Percentiles rank a stretch among this genome's conserved stretches.
Conservation (phyloP, 2,888 invertebrate genomes). For the Tetanocera ferruginea region DNA sequence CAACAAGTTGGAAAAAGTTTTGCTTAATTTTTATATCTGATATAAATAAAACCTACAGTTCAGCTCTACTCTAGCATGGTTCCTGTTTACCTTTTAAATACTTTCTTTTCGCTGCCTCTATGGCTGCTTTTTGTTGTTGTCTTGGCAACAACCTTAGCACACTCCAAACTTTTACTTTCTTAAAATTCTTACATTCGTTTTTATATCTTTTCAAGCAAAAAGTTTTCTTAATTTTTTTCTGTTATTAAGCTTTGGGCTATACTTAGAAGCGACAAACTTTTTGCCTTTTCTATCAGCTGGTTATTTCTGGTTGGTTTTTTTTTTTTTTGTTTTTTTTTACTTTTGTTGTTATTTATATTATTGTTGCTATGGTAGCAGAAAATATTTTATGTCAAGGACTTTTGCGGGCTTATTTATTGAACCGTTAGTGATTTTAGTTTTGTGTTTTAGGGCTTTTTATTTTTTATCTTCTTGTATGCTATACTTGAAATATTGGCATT, state of each 20-base stretch:
- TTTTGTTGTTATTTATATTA: neutral
- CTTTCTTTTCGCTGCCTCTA: no score
- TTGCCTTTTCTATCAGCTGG: neutral
- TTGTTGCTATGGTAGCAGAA: neutral
- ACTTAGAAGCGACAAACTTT: slow-evolving; percentile 2
- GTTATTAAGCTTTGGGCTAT: neutral
- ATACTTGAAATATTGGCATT: no score
- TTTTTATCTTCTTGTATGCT: no score
- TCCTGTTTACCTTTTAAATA: no score
- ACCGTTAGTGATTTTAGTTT: neutral
- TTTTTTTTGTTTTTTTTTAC: neutral
- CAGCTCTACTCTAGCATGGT: neutral
- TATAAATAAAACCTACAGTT: neutral
- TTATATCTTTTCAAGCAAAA: neutral
- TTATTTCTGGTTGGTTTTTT: no score
- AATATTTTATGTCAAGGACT: neutral
- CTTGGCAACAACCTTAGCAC: no score
- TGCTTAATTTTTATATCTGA: neutral
- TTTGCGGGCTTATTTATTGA: neutral
- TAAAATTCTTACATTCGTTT: neutral
- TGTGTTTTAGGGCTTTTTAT: neutral
- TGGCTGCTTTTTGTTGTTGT: no score
- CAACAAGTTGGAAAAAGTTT: neutral
- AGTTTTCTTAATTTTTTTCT: slow-evolving; percentile 20
- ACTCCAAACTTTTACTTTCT: slow-evolving; percentile 15